Conservation (phyloP, 2,888 invertebrate species). For the Lochmaea crataegi region DNA sequence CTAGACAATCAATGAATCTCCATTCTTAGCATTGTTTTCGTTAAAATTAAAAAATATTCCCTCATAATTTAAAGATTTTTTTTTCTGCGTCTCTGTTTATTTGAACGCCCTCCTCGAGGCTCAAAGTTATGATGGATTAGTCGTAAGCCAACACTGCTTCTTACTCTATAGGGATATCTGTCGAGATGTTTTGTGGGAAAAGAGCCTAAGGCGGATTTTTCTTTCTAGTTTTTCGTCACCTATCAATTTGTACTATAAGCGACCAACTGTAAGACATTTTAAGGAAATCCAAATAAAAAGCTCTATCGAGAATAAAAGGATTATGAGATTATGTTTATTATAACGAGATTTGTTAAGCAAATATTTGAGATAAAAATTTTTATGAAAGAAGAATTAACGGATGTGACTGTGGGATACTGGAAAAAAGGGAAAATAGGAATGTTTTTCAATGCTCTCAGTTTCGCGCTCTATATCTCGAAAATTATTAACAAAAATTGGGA, state of each 20-base stretch:
- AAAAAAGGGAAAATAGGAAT: no score
- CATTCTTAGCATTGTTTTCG: no score
- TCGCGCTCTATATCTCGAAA: no score
- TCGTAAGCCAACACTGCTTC: slow-evolving; percentile 56
- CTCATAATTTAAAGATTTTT: neutral
- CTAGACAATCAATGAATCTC: no score
- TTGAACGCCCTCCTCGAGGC: slow-evolving; percentile 53
- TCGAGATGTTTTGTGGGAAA: slow-evolving; percentile 46
- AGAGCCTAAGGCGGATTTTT: slow-evolving; percentile 42
- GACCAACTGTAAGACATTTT: slow-evolving; percentile 12
- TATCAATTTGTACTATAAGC: slow-evolving; percentile 24
- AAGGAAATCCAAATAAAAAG: neutral
- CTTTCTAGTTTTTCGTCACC: slow-evolving; percentile 37
- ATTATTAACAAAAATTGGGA: no score
- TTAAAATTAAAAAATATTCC: no score
- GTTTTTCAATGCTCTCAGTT: no score
- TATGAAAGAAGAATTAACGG: no score
- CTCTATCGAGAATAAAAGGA: neutral
- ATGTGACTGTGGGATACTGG: no score
- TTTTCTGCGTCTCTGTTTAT: slow-evolving; percentile 43
- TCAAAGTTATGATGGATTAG: slow-evolving; percentile 62
- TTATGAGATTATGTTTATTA: neutral
- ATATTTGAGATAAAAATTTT: no score
- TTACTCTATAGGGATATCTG: slow-evolving; percentile 50
- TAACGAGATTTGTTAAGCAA: no score